A percentile compares a stretch with the other conserved stretches of the same genome.
Conservation (phyloP, 37 sponge, comb jelly and placozoan genomes). For the Dysidea cf. avara region DNA sequence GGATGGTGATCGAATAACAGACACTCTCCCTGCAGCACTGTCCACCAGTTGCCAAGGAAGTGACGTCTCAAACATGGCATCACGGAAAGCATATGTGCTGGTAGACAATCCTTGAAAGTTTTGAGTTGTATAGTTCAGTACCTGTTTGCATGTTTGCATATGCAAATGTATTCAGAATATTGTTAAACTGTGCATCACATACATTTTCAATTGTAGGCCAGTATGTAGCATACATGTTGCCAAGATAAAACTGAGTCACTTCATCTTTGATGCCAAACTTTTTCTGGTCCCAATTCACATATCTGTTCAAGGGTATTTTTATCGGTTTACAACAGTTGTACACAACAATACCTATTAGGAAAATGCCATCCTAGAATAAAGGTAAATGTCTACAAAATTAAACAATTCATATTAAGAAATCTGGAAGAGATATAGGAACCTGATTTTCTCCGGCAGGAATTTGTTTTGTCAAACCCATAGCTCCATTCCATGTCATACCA, state of each 20-base stretch:
- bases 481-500: constrained; percentile 32
- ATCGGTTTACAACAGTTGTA: neutral
- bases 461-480: neutral
- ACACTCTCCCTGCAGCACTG: constrained; percentile 23
- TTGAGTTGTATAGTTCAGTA: neutral
- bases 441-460: constrained; percentile 3
- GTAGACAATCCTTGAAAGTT: neutral
- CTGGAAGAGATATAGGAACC: neutral
- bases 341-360: constrained; percentile 11
- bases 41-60: constrained; percentile 33
- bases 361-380: constrained; percentile 26
- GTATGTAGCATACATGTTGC: constrained; percentile 6
- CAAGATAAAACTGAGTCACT: constrained; percentile 16
- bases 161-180: too few species aligned
- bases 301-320: too few species aligned
- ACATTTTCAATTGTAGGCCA: neutral
- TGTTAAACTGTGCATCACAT: too few species aligned
- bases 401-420: neutral
- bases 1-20: constrained; percentile 8
- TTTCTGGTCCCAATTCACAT: constrained; percentile 10
- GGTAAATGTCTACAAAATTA: constrained; percentile 26
- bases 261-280: constrained; percentile 12
- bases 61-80: constrained; percentile 18
- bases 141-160: too few species aligned
- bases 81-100: constrained; percentile 7